phyloP scores from a whole-genome alignment of 2,113 vertebrate genomes.

The Oryzias javanicus region DNA sequence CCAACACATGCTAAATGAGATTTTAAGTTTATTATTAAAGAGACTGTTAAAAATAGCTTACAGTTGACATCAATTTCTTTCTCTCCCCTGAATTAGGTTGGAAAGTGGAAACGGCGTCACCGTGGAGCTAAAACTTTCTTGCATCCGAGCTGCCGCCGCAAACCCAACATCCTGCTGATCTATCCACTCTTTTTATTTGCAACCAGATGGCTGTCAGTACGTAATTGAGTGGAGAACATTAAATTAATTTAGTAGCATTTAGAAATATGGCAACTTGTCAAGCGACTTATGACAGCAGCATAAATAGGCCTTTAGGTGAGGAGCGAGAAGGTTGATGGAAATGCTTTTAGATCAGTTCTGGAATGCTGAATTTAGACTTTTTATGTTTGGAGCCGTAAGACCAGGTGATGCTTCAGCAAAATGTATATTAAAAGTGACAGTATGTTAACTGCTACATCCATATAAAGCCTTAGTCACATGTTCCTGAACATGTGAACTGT shows the following conservation, averaged over 20 bases:
- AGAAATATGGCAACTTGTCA: slow-evolving; percentile 18
- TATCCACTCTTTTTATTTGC: slow-evolving; percentile 20
- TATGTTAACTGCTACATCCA: too few species aligned
- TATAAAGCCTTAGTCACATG: too few species aligned
- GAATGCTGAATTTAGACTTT: neutral
- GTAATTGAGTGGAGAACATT: slow-evolving; percentile 33
- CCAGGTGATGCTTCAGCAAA: too few species aligned
- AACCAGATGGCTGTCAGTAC: slow-evolving; percentile 48
- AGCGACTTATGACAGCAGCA: slow-evolving; percentile 8
- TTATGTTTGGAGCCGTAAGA: too few species aligned
- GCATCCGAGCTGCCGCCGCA: neutral
- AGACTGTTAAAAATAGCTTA: too few species aligned
- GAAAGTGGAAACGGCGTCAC: too few species aligned
- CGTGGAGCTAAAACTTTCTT: neutral
- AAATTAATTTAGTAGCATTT: slow-evolving; percentile 39
- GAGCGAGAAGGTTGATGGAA: neutral
- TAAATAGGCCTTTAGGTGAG: slow-evolving; percentile 18
- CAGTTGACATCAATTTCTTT: too few species aligned
- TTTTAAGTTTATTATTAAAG: too few species aligned
- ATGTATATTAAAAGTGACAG: too few species aligned
- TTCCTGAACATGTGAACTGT: too few species aligned
- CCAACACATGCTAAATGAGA: too few species aligned
- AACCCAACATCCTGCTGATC: neutral
- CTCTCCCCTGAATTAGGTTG: too few species aligned
- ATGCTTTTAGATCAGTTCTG: neutral